Evolutionary conservation across 2,797 vertebrate species (phyloP), one percentile per base, ranked within the genome.

Genomic region (Uromys caudimaculatus): DNA sequence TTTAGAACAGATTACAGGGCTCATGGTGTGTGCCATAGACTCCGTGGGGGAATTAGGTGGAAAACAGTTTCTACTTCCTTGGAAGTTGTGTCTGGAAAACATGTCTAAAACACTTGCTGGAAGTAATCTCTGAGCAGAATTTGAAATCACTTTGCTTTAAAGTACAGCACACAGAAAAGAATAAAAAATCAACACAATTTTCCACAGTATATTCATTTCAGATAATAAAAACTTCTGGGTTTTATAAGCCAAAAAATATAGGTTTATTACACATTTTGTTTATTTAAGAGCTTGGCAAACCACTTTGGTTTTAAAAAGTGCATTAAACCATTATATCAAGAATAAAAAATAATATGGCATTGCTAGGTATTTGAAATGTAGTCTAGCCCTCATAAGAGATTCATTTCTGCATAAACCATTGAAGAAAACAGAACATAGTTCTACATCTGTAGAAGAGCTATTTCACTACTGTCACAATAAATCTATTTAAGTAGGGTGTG

Each of bases 1-100:
- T 96, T 96, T 95, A 90, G 35, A 93, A 78, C 77, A 97, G 96
- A 97, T 97, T 96, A 97, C 50, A 84, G 19, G 44, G 67, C 95
- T 96, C 93, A 83, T 56, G 56, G 69, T 92, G 95, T 95, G 89
- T 95, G 38, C 91, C 73, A 83, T 35, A 38, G 87, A 96, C 86
- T 92, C 77, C 91, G 73, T 38, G 62, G 91, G 94, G 94, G 97
- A 96, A 97, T 97, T 88, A 95, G 82, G 82, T 93, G 52, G 71
- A 94, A 97, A 97, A 87, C 58, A 92, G 44, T 93, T 97, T 97
- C 62, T 81, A 47, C 84, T 91, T 96, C 62, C 24, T 89, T 94
- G 81, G 73, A 97, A 97, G 52, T 83, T n/a, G 1, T 89, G 47
- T 89, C 67, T 90, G 89, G 67, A 78, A 86, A 96, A 87, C 64